Evolutionary conservation across 2,888 invertebrate genomes (phyloP).

Genomic region (Yponomeuta plumbellus): DNA sequence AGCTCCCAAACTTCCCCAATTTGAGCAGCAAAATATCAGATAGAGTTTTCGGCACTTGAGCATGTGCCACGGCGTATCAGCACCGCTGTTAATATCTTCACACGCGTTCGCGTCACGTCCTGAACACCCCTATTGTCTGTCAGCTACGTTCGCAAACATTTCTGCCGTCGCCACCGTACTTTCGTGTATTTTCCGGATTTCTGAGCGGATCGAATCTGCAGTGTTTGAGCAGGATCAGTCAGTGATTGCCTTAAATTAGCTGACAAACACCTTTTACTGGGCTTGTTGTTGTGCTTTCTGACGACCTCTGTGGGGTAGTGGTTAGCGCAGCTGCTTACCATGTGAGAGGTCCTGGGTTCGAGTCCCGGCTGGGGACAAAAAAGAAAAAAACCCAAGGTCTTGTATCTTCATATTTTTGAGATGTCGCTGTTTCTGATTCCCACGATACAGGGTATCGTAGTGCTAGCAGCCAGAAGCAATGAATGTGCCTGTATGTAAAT

Average conservation of each 20-base stretch:
- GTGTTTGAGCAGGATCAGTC: constrained; percentile 8
- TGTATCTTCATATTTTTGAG: too few relatives aligned
- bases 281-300: neutral
- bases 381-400: too few relatives aligned
- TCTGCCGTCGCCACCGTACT: too few relatives aligned
- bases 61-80: neutral
- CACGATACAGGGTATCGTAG: too few relatives aligned
- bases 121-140: constrained; percentile 28
- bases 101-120: constrained; percentile 33
- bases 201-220: neutral
- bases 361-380: too few relatives aligned
- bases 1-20: neutral
- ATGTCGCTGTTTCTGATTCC: too few relatives aligned
- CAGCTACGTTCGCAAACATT: neutral
- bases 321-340: too few relatives aligned
- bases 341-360: too few relatives aligned
- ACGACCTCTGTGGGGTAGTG: too few relatives aligned
- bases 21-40: neutral
- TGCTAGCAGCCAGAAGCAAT: too few relatives aligned
- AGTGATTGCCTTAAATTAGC: neutral
- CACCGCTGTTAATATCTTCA: constrained; percentile 36
- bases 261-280: neutral
- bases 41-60: constrained; percentile 9
- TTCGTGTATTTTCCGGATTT: neutral
- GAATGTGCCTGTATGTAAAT: too few relatives aligned